Evolutionary conservation across 2,113 vertebrate genomes (phyloP), one percentile per base, ranked within the genome.

Genomic region (Hemiprocne comata): DNA sequence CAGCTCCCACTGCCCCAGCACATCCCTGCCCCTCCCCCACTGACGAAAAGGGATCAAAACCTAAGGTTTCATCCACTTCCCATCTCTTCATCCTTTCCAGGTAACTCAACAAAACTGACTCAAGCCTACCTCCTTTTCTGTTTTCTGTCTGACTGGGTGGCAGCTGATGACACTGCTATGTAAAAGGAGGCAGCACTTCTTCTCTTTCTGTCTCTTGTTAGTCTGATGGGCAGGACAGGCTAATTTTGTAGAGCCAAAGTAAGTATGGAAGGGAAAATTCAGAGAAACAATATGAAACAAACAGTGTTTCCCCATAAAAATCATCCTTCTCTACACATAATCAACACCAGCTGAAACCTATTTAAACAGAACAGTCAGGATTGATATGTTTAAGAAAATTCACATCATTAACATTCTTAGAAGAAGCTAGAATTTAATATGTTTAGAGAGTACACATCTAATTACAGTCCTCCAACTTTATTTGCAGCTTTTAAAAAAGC

Each of bases 361-460:
- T 92, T 97, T 97, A 97, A 97, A 97, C 84, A 87, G 40, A 93
- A 57, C 44, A 94, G 69, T 95, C 85, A 87, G 69, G 85, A 97
- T 85, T 94, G 46, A 87, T 93, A 84, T 89, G 86, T 96, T 97
- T 89, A 87, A 88, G 69, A 91, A 97, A 97, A 96, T 89, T 95
- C 83, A 87, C 70, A 91, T 96, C 54, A 91, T 96, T 97, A 97
- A 91, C 72, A 89, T 97, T 97, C 94, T 96, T 83, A 88, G 82
- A 95, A 97, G 90, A 97, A 85, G 91, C 84, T 95, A 91, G 86
- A 85, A 85, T 96, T 96, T 94, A 97, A 87, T 80, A 93, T 87
- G 81, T 89, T 96, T 94, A 95, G 65, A 96, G 93, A 93, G 70
- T 83, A 55, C 25, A 78, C 86, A 89, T 95, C 86, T 97, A 96